Base-by-base conservation (phyloP, 2,888 invertebrate genomes). In the Drosophila kanekoi region DNA sequence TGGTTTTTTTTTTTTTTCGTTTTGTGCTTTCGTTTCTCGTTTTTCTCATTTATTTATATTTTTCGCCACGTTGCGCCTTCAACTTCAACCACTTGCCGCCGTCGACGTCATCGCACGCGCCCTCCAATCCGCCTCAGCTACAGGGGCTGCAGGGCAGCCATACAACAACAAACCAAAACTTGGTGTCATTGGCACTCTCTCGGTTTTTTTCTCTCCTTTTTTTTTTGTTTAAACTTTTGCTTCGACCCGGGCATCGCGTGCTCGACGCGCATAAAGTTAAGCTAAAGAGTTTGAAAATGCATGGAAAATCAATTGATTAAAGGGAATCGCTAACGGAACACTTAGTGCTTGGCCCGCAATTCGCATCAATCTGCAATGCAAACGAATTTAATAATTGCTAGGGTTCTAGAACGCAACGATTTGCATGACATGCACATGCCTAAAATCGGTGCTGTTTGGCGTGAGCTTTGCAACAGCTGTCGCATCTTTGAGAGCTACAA, bases 81-180 rank as follows among this genome's bases (percentile, higher is more conserved):
- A 66, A 79, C 63, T 81, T 85, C 77, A 82, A 82, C 88, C 88
- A 83, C 82, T 87, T 81, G 77, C 79, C 85, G 75, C 28, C 38
- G 64, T 41, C 20, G 40, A 33, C 23, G 57, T 38, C 57, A 40
- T 70, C 62, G 87, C 56, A 52, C 38, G 35, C 70, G 49, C 48
- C 41, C 45, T 32, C 18, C 28, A 35, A 8, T 4, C n/a, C 28
- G 41, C 28, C 13, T 35, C n/a, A 10, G 47, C 35, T 1, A 8
- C n/a, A 13, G 9, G 13, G 18, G 5, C 10, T 33, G 16, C 33
- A 14, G 23, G 44, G 74, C 76, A 77, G 78, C 73, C 79, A 70
- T 73, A 73, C 54, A 74, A 77, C 48, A 69, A n/a, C n/a, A 32
- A 41, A 57, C 47, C 32, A 48, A 64, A 47, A 68, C 57, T 73